Evolutionary conservation across 2,113 vertebrate species (phyloP).

Genomic region (Bubo scandiacus): DNA sequence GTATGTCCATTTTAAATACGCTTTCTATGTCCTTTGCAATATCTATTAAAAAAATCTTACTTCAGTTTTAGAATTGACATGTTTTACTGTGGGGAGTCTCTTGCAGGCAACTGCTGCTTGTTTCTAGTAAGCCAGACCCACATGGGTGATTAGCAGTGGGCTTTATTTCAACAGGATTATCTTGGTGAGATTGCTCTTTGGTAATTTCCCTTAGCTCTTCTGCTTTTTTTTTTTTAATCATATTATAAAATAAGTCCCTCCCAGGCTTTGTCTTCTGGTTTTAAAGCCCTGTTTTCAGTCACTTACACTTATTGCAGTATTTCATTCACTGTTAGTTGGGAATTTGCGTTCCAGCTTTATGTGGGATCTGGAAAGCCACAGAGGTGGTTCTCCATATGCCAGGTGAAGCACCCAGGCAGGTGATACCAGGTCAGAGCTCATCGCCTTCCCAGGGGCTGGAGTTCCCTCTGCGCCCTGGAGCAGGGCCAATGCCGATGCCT

Average conservation of each 20-base stretch:
- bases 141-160: background rate
- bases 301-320: background rate
- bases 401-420: background rate
- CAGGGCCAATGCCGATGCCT: background rate
- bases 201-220: background rate
- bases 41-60: background rate
- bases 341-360: background rate
- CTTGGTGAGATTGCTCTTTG: background rate
- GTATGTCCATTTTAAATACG: background rate
- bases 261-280: background rate
- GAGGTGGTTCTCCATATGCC: background rate
- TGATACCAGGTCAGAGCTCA: background rate
- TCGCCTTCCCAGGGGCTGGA: fast-evolving
- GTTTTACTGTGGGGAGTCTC: background rate
- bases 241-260: background rate
- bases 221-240: background rate
- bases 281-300: background rate
- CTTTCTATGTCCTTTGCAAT: background rate
- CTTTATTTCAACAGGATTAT: background rate
- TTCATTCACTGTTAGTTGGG: background rate
- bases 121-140: background rate
- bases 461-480: background rate
- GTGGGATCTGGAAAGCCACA: background rate
- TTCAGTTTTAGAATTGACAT: background rate
- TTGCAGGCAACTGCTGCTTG: background rate